These are phyloP conservation scores for Nettapus auritus DNA, from an alignment of 2,113 vertebrate genomes.

Conservation along the genomic window DNA sequence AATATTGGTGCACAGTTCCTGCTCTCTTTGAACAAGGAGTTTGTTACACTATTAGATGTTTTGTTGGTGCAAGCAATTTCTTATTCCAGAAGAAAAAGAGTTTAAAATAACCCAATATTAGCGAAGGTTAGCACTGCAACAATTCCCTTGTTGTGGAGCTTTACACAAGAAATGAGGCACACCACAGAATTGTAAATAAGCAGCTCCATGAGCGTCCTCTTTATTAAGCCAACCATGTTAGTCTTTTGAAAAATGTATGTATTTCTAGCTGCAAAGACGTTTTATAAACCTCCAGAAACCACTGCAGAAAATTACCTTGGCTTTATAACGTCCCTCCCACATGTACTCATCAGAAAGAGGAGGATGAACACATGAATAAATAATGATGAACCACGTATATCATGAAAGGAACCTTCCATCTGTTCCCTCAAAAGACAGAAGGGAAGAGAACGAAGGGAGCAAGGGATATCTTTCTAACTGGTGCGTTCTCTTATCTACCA, in stretches of 20 bases:
- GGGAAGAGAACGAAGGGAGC: background rate
- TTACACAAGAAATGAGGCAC: background rate
- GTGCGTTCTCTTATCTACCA: background rate
- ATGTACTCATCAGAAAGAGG: slow-evolving; percentile 47
- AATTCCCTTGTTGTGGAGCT: background rate
- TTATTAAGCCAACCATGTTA: slow-evolving; percentile 13
- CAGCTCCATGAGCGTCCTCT: background rate
- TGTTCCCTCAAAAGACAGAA: slow-evolving; percentile 41
- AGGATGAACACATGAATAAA: slow-evolving; percentile 61
- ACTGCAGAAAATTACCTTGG: slow-evolving; percentile 55
- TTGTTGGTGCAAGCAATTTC: background rate
- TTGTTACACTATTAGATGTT: background rate
- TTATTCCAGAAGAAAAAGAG: background rate
- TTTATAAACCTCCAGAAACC: slow-evolving; percentile 61
- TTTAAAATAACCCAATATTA: background rate
- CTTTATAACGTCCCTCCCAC: slow-evolving; percentile 60
- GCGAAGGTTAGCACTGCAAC: background rate
- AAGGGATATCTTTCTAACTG: background rate
- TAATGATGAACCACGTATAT: slow-evolving; percentile 45
- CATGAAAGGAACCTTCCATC: slow-evolving; percentile 50
- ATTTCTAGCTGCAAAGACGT: slow-evolving; percentile 42
- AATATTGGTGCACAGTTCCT: background rate
- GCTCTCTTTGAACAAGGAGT: background rate
- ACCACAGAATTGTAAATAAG: background rate
- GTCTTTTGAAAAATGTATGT: slow-evolving; percentile 20